Base-by-base conservation (phyloP, 2,113 vertebrate species). In the Oxyruncus cristatus region DNA sequence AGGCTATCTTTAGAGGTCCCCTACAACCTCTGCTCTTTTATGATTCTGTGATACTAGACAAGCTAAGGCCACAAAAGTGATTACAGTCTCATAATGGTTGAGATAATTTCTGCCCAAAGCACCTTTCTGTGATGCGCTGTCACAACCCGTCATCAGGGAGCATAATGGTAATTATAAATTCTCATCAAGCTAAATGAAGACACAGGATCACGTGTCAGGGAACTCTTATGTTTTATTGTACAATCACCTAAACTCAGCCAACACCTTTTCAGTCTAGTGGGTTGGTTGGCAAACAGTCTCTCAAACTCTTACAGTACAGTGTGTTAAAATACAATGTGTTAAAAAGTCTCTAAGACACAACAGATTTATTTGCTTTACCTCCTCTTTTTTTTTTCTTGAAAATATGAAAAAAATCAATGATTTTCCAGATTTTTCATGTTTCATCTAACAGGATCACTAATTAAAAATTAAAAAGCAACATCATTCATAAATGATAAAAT, bases 291-390 rank as follows among this genome's bases (percentile, higher is more conserved):
- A 35, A 37, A 59, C n/a, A 59, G 14, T 59, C 21, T n/a, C 33
- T 58, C n/a, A 14, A 35, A 58, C 21, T 58, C 33, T 23, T 35
- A 58, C 56, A 35, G 15, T 23, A 58, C 33, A 63, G 5, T 18
- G 5, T 55, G 4, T n/a, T 56, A 61, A 76, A 17, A 59, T 17
- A 37, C 14, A 65, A 5, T 18, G 6, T 55, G 6, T 24, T 53
- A 62, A 76, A 44, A 7, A 0, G 0, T 32, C 14, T 52, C 22
- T 37, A 41, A 30, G 17, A n/a, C 1, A 22, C 3, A 63, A 18
- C 5, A 35, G 0, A 53, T 53, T 58, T 12, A 0, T 49, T 72
- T 63, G 12, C 1, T 41, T 73, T 37, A 37, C 0, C 0, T 13
- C 13, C 30, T 24, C 28, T 49, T 49, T 74, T 49, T 74, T 42